Evolutionary conservation across 1,140 invertebrate species (phyloP).

Genomic region (Procambarus virginalis): DNA sequence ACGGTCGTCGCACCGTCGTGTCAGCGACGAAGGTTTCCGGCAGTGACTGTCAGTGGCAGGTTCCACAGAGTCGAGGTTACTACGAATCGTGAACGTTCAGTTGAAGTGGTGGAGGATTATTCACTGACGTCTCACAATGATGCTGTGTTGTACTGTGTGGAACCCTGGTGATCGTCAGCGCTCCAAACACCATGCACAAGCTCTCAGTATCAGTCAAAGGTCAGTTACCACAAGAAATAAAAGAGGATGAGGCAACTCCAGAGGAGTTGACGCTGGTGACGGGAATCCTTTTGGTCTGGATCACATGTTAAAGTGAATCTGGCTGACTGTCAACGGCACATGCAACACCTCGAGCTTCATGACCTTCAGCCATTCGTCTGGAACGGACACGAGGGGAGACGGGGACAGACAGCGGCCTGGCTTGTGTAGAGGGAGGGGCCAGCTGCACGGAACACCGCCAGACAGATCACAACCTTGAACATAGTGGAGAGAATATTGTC

Average conservation of each 20-base stretch:
- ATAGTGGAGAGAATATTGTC: not conserved
- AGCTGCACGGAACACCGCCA: constrained; percentile 4
- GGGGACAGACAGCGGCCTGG: constrained; percentile 3
- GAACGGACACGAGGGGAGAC: not conserved
- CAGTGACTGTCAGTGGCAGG: constrained; percentile 12
- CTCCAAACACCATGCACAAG: constrained; percentile 16
- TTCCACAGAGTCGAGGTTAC: too few species aligned
- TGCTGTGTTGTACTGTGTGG: constrained; percentile 8
- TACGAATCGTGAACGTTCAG: too few species aligned
- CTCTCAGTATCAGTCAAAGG: not conserved
- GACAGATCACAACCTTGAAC: not conserved
- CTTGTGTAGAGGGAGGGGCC: constrained; percentile 27
- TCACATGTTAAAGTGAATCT: constrained; percentile 29
- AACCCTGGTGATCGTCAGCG: not conserved
- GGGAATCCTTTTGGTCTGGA: not conserved
- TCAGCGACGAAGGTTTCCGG: constrained; percentile 9
- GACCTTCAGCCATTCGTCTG: not conserved
- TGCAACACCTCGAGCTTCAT: not conserved
- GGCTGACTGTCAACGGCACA: not conserved
- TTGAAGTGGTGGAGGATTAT: not conserved
- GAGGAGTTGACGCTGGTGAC: not conserved
- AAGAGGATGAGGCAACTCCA: too few species aligned
- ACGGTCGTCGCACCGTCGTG: not conserved
- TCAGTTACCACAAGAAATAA: not conserved
- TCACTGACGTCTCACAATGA: constrained; percentile 7